These are phyloP conservation scores for Hippocampus abdominalis DNA, from an alignment of 2,113 vertebrate genomes.

Conservation along the genomic window DNA sequence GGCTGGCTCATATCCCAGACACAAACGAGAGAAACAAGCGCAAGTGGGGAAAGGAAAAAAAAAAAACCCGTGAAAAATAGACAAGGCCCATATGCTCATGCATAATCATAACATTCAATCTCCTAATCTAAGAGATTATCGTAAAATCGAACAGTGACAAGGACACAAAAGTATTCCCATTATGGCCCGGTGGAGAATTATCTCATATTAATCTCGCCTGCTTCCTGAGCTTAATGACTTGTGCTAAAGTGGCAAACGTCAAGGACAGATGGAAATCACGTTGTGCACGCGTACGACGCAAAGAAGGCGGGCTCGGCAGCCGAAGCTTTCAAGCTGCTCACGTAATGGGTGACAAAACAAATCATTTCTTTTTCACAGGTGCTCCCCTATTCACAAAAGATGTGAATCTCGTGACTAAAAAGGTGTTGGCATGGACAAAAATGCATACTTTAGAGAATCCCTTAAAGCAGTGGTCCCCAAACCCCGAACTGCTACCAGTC, in stretches of 20 bases:
- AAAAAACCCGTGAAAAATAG: conserved; percentile 34
- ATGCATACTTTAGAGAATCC: neutral
- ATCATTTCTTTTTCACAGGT: neutral
- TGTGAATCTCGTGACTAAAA: neutral
- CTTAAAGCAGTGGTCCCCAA: neutral
- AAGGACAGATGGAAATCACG: conserved; percentile 53
- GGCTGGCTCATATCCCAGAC: conserved; percentile 55
- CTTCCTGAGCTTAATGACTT: conserved; percentile 61
- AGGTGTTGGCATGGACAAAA: neutral
- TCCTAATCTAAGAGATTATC: conserved; percentile 70
- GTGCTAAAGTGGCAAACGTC: conserved; percentile 55
- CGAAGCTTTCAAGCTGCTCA: neutral
- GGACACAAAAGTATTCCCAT: conserved; percentile 61
- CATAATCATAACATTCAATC: conserved; percentile 67
- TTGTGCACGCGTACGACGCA: conserved; percentile 11
- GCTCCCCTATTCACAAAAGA: neutral
- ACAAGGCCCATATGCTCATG: conserved; percentile 64
- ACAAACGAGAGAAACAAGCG: conserved; percentile 45
- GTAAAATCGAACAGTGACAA: conserved; percentile 62
- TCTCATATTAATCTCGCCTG: conserved; percentile 61
- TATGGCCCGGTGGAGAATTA: conserved; percentile 52
- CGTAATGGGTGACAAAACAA: neutral
- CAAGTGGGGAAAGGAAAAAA: neutral
- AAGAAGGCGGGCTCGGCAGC: neutral
- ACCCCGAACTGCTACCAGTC: too few relatives aligned